A percentile compares a stretch with the other conserved stretches of the same genome.
These are phyloP conservation scores for Hormiphora californensis DNA, from an alignment of 37 sponge, comb jelly and placozoan species.

Conservation along the genomic window DNA sequence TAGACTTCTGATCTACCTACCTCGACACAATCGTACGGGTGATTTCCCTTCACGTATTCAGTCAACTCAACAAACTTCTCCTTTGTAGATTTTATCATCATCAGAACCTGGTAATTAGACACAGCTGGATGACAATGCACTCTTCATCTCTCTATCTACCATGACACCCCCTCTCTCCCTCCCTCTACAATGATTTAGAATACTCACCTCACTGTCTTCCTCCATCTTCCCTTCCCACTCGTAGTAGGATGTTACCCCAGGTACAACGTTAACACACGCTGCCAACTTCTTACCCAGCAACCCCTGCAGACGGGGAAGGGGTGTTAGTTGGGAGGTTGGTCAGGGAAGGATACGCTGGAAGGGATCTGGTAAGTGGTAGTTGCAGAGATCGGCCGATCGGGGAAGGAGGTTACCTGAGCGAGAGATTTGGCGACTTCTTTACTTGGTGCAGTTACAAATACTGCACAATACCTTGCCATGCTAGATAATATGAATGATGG, in stretches of 20 bases:
- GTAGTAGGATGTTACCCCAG: slow-evolving; percentile 40
- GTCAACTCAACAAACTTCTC: neutral
- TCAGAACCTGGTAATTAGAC: neutral
- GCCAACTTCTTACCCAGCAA: slow-evolving; percentile 30
- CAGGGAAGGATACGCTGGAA: no score
- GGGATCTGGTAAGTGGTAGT: no score
- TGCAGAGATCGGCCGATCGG: no score
- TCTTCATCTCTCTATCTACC: neutral
- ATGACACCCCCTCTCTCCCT: no score
- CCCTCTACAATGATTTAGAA: neutral
- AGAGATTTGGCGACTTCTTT: slow-evolving; percentile 25
- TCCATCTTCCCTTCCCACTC: slow-evolving; percentile 52
- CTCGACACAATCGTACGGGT: slow-evolving; percentile 54
- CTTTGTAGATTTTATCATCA: slow-evolving; percentile 35
- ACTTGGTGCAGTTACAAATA: slow-evolving; percentile 27
- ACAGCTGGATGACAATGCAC: neutral
- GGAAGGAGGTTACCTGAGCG: no score
- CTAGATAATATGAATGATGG: neutral
- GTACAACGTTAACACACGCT: slow-evolving; percentile 42
- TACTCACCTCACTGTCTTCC: neutral
- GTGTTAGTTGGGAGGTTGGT: no score
- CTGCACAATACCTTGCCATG: slow-evolving; percentile 40
- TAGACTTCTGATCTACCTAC: no score
- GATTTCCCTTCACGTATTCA: slow-evolving; percentile 34
- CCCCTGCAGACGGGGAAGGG: no score